Percentiles rank a stretch among this genome's conserved stretches.
Conservation (phyloP, 2,797 vertebrate species). For the Protosalanx chinensis region DNA sequence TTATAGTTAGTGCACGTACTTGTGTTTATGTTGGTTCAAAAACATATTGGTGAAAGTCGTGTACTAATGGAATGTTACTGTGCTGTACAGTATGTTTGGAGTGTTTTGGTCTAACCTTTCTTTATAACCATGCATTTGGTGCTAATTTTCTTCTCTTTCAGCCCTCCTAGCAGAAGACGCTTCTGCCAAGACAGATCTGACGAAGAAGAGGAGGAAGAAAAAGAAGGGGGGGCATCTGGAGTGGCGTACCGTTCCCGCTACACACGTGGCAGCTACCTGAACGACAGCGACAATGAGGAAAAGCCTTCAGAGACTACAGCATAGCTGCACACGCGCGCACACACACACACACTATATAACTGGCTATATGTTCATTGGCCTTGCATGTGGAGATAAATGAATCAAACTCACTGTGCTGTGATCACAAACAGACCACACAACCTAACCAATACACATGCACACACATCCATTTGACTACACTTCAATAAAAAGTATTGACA, state of each 20-base stretch:
- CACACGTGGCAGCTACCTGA: slow-evolving; percentile 72
- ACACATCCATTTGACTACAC: slow-evolving; percentile 21
- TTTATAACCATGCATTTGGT: slow-evolving; percentile 7
- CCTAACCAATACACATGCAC: not conserved
- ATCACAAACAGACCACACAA: slow-evolving; percentile 13
- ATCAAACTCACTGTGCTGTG: slow-evolving; percentile 19
- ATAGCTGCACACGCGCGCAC: slow-evolving; percentile 51
- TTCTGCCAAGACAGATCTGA: slow-evolving; percentile 79
- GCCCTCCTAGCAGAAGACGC: slow-evolving; percentile 80
- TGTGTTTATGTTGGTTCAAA: too few species aligned
- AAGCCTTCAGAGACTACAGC: slow-evolving; percentile 69
- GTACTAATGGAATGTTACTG: too few species aligned
- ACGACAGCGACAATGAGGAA: slow-evolving; percentile 75
- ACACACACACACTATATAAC: slow-evolving; percentile 7
- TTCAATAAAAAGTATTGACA: slow-evolving; percentile 27
- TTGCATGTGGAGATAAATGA: slow-evolving; percentile 45
- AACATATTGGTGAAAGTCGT: too few species aligned
- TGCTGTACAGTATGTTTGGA: too few species aligned
- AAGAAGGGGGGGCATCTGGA: slow-evolving; percentile 59
- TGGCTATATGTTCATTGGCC: slow-evolving; percentile 7
- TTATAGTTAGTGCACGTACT: too few species aligned
- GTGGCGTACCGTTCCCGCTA: slow-evolving; percentile 65
- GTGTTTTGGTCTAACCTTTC: not conserved
- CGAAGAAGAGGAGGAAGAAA: slow-evolving; percentile 84
- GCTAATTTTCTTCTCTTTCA: slow-evolving; percentile 47